These are phyloP conservation scores for Gymnopithys bicolor DNA, from an alignment of 2,797 vertebrate genomes.

Conservation along the genomic window DNA sequence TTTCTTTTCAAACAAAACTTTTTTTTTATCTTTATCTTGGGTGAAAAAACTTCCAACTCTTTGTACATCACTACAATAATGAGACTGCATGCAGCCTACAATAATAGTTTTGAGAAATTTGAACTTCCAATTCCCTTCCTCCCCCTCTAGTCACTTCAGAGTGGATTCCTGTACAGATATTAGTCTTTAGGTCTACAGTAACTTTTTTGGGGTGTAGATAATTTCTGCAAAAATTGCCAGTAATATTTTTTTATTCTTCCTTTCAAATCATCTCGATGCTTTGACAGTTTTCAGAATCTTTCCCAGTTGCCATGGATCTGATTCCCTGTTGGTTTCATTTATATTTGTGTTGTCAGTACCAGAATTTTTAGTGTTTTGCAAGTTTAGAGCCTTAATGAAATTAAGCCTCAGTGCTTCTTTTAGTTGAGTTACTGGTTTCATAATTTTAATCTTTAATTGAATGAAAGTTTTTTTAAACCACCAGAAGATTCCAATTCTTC, in stretches of 20 bases:
- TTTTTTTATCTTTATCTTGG: background rate
- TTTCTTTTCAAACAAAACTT: background rate
- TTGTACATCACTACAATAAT: background rate
- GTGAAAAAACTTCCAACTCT: background rate
- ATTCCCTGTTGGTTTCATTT: background rate
- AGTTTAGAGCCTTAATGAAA: background rate
- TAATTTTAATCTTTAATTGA: background rate
- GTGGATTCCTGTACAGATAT: background rate
- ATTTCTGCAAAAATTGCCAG: background rate
- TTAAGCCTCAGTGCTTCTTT: background rate
- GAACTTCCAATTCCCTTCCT: background rate
- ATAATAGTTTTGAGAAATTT: background rate
- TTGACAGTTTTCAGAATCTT: background rate
- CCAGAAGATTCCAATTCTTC: background rate
- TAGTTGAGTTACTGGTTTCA: background rate
- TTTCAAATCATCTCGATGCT: background rate
- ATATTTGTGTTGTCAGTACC: background rate
- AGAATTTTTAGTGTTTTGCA: background rate
- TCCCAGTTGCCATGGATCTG: background rate
- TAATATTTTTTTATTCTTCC: background rate
- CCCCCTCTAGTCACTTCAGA: background rate
- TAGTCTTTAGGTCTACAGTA: background rate
- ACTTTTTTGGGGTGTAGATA: background rate
- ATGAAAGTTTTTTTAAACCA: background rate
- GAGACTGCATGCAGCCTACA: background rate